These are phyloP conservation scores for Zaprionus ghesquierei DNA, from an alignment of 1,140 invertebrate species.

Conservation along the genomic window DNA sequence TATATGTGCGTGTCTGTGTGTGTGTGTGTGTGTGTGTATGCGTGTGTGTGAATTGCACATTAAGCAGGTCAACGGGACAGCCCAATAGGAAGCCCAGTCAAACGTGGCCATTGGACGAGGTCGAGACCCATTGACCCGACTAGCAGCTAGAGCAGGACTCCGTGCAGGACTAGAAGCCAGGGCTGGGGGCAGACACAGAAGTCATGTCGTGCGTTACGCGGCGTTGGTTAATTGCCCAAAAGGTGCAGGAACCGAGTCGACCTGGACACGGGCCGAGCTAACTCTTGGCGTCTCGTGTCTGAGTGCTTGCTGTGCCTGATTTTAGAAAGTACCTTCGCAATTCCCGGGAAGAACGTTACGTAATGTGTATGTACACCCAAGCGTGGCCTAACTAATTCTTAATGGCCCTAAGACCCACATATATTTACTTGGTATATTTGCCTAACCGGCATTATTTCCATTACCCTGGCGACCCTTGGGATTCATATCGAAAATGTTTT, in stretches of 20 bases:
- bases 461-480: not conserved
- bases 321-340: not conserved
- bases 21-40: constrained; percentile 21
- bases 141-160: not conserved
- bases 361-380: not conserved
- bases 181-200: constrained; percentile 33
- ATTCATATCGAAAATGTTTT: not conserved
- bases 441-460: not conserved
- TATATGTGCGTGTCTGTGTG: not conserved
- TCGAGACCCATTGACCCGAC: constrained; percentile 39
- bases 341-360: constrained; percentile 11
- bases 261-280: constrained; percentile 13
- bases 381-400: not conserved
- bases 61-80: constrained; percentile 62
- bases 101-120: constrained; percentile 31
- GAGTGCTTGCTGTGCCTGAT: constrained; percentile 63
- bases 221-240: constrained; percentile 61
- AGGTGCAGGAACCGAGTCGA: constrained; percentile 24
- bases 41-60: constrained; percentile 44
- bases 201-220: constrained; percentile 65
- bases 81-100: constrained; percentile 61
- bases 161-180: not conserved
- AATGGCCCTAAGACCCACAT: not conserved
- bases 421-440: constrained; percentile 1
- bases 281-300: constrained; percentile 57